Base-by-base conservation (phyloP, 2,888 invertebrate species). In the Ectemnius continuus region DNA sequence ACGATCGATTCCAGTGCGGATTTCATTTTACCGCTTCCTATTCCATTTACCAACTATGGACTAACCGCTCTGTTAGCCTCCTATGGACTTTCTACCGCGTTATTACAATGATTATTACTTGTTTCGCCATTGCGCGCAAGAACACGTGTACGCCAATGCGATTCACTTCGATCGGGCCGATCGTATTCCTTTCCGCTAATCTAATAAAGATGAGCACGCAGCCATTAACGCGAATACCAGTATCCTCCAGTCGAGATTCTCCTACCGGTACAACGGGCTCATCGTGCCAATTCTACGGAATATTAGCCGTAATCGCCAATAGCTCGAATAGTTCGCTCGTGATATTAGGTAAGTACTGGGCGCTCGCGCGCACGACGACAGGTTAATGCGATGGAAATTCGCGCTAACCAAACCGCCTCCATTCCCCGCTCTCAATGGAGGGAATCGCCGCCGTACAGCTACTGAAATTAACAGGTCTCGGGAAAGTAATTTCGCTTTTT, bases 291-390 rank as follows among this genome's bases (percentile, higher is more conserved):
- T 36, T 36, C 36, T 11, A 36, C 36, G 72, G 78, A 84, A 81
- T 36, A 87, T 86, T 86, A 86, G 81, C 76, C 80, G 76, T 87
- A 87, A 87, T 87, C 86, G 81, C 85, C 86, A 83, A 85, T 86
- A 82, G 83, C 81, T 64, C 65, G 81, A 81, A 76, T 78, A 82
- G 83, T 36, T 78, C 80, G 79, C 70, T 76, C 72, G 75, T 76
- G 77, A 79, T 78, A 75, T 76, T 75, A 73, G 67, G 60, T 67
- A 75, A 77, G 73, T 67, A 74, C 45, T 71, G 47, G 62, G 59
- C 70, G 71, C 76, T 81, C 78, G 68, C 61, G 63, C 28, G 63
- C 47, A 23, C 75, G 80, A 47, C 76, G 80, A 82, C 81, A 83
- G 78, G 23, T 23, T 80, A 82, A 81, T 61, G 23, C 63, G 79